Percentiles rank a stretch among this genome's conserved stretches.
phyloP scores from a whole-genome alignment of 2,797 vertebrate genomes.

The Myotis pilosus region DNA sequence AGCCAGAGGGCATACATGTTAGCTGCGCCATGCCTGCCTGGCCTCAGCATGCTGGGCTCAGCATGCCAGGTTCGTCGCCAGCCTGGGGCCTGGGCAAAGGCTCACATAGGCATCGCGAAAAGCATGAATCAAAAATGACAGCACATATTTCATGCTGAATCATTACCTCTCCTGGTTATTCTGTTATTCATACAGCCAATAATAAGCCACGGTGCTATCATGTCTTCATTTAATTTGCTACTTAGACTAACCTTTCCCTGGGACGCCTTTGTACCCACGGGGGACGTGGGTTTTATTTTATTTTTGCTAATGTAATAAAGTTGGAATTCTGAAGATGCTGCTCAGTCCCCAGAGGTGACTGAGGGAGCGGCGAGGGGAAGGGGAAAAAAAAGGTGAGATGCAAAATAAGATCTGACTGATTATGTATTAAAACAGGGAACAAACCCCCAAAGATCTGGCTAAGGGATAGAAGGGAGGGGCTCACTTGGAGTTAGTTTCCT shows the following conservation, averaged over 20 bases:
- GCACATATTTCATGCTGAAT: constrained; percentile 76
- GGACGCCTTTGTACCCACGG: background rate
- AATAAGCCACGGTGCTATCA: constrained; percentile 78
- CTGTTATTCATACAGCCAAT: constrained; percentile 78
- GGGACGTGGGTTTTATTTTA: constrained; percentile 27
- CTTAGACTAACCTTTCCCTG: constrained; percentile 74
- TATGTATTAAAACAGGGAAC: background rate
- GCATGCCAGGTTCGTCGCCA: constrained; percentile 68
- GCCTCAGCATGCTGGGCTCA: constrained; percentile 49
- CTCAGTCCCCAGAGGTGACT: background rate
- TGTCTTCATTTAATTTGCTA: constrained; percentile 80
- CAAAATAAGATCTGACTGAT: constrained; percentile 23
- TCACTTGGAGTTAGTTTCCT: background rate
- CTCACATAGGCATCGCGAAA: constrained; percentile 62
- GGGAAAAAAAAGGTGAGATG: background rate
- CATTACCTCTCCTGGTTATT: constrained; percentile 79
- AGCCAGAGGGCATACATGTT: background rate
- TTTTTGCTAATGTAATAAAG: constrained; percentile 44
- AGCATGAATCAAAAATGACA: constrained; percentile 78
- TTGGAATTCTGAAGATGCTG: constrained; percentile 1
- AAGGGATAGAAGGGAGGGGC: background rate
- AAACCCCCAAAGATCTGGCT: background rate
- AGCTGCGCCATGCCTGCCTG: background rate
- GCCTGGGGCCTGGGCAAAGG: constrained; percentile 65
- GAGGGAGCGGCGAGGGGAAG: fast-evolving